These are phyloP conservation scores for Ficedula albicollis DNA, from an alignment of 2,797 vertebrate genomes.

Conservation along the genomic window DNA sequence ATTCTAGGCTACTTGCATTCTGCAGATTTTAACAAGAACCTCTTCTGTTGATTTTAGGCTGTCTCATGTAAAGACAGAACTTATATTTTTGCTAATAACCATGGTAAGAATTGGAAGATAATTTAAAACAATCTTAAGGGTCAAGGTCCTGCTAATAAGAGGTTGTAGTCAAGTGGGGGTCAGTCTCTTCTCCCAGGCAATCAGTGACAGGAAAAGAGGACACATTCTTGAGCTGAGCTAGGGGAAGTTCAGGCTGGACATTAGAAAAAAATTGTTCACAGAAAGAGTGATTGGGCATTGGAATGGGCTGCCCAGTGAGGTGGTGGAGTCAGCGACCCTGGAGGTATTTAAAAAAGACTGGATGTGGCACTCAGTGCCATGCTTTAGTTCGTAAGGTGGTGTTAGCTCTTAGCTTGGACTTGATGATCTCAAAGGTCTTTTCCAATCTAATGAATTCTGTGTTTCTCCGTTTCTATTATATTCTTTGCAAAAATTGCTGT, in stretches of 20 bases:
- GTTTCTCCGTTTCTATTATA: neutral
- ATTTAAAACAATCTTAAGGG: neutral
- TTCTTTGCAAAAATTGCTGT: neutral
- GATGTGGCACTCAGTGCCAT: neutral
- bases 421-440: neutral
- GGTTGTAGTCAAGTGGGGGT: neutral
- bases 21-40: neutral
- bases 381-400: neutral
- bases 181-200: neutral
- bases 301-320: neutral
- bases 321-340: fast-evolving
- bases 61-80: neutral
- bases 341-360: neutral
- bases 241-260: neutral
- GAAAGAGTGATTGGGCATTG: too few species aligned
- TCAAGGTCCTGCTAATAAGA: neutral
- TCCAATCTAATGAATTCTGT: neutral
- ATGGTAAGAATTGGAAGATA: neutral
- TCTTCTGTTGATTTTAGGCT: neutral
- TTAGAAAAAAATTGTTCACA: neutral
- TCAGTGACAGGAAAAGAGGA: too few species aligned
- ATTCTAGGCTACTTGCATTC: neutral
- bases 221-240: neutral
- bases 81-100: neutral
- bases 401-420: neutral